Evolutionary conservation across 2,113 vertebrate species (phyloP).

Genomic region (Hypanus sabinus): DNA sequence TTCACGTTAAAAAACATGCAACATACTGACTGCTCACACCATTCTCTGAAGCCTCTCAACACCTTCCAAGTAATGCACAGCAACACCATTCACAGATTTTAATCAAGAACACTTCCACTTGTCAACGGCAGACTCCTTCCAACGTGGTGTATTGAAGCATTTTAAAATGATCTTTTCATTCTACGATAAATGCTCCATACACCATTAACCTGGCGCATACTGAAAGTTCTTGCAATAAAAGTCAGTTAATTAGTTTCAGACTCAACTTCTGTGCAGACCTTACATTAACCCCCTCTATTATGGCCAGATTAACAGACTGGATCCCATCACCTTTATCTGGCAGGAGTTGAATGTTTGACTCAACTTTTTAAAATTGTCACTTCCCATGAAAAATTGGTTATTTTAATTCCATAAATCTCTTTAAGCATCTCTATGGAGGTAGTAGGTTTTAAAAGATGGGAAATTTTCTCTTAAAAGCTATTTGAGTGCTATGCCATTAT

Average conservation of each 20-base stretch:
- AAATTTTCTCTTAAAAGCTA: neutral
- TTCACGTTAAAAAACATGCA: neutral
- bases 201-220: neutral
- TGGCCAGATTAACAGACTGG: neutral
- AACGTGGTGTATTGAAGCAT: neutral
- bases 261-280: neutral
- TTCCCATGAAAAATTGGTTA: neutral
- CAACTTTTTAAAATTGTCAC: neutral
- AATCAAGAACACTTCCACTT: neutral
- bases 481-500: neutral
- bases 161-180: neutral
- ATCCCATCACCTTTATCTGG: neutral
- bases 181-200: neutral
- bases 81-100: neutral
- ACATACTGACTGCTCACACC: too few relatives aligned
- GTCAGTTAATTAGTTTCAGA: neutral
- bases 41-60: neutral
- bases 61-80: neutral
- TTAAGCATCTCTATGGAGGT: neutral
- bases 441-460: neutral
- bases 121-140: neutral
- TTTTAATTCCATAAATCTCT: neutral
- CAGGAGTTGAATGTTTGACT: neutral
- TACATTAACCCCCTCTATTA: neutral
- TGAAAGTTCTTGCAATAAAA: neutral